phyloP scores from a whole-genome alignment of 2,888 invertebrate species.

The Oxycera nigricornis region DNA sequence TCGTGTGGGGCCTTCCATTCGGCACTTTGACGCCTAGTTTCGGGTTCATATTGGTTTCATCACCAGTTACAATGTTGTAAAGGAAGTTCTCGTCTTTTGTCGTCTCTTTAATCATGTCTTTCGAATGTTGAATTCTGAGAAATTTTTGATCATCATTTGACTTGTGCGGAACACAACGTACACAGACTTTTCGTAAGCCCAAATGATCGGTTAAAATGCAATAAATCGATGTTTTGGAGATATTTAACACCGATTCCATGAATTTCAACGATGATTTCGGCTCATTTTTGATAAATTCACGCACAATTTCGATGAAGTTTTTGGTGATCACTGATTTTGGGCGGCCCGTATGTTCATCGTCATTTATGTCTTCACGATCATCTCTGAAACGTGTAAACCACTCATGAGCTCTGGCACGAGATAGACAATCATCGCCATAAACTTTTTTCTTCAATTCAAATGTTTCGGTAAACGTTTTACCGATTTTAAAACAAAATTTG shows the following conservation, averaged over 20 bases:
- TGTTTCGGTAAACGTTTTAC: too few relatives aligned
- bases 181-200: constrained; percentile 27
- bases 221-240: too few relatives aligned
- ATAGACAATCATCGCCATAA: too few relatives aligned
- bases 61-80: constrained; percentile 33
- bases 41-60: constrained; percentile 27
- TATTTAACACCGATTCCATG: constrained; percentile 14
- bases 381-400: too few relatives aligned
- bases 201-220: neutral
- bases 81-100: constrained; percentile 19
- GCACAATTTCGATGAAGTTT: too few relatives aligned
- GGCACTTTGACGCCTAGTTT: constrained; percentile 33
- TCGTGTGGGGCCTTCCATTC: constrained; percentile 24
- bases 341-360: too few relatives aligned
- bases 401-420: too few relatives aligned
- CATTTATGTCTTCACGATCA: too few relatives aligned
- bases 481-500: too few relatives aligned
- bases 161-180: constrained; percentile 33
- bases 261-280: neutral
- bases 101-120: constrained; percentile 38
- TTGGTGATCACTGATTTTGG: too few relatives aligned
- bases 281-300: too few relatives aligned
- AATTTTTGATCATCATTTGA: constrained; percentile 38
- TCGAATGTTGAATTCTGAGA: constrained; percentile 28
- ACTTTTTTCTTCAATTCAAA: too few relatives aligned